Base-by-base conservation (phyloP, 2,113 vertebrate species). In the Poeciliopsis retropinna region DNA sequence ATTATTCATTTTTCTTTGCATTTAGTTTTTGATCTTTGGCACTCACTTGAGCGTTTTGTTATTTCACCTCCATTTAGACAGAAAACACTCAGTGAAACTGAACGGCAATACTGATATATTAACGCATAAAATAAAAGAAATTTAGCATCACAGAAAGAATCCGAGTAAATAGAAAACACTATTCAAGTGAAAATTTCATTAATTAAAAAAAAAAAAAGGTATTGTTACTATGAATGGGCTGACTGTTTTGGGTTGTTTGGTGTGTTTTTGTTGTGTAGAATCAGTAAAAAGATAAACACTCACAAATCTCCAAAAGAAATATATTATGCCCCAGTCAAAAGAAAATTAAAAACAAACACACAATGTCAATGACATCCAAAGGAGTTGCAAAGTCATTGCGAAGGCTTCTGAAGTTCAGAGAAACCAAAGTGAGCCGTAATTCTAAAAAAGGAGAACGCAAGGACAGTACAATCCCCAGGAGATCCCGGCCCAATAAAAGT, bases 21-120 rank as follows among this genome's bases (percentile, higher is more conserved):
- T 28, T 73, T 57, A 15, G 32, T 83, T 83, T 79, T 73, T 70
- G 82, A 73, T 68, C 39, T 69, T 51, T 41, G 41, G 8, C 41
- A 22, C 27, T 37, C 34, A 3, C 32, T 51, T 39, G 25, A 65
- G 68, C 60, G 34, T 75, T 65, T 30, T 80, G 44, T 63, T 25
- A 78, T 57, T 25, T 57, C 7, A 57, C 51, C 44, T 6, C 25
- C n/a, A n/a, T n/a, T n/a, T 10, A n/a, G 10, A 9, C 51, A n/a
- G 51, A n/a, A 25, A 25, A 54, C 47, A 54, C 19, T 54, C 47
- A 7, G 19, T 54, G 15, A 8, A 22, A 25, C 25, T 57, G 17
- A 57, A 57, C 7, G 6, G 22, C 51, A 57, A 6, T 3, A 57
- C 22, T 54, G 5, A 57, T 3, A 57, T 9, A 57, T 22, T n/a